Evolutionary conservation across 1,140 invertebrate species (phyloP).

Genomic region (Bombus huntii): DNA sequence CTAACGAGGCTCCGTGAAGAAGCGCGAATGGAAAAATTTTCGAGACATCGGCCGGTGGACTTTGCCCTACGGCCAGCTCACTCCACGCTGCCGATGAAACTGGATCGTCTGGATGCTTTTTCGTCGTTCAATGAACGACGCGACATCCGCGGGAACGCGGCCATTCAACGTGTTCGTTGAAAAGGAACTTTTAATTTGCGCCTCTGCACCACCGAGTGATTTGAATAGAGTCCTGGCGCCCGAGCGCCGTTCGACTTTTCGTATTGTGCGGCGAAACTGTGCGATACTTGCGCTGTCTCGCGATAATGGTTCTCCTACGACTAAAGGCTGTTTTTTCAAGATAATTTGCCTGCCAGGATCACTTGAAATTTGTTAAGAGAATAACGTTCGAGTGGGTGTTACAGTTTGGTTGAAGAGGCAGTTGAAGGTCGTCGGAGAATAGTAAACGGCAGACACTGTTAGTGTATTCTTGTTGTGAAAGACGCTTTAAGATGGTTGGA

Average conservation of each 20-base stretch:
- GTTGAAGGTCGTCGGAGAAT: too few relatives aligned
- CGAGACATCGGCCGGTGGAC: conserved; percentile 23
- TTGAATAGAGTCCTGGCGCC: not conserved
- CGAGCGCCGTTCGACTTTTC: conserved; percentile 1
- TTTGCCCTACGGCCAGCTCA: not conserved
- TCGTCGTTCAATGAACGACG: conserved; percentile 26
- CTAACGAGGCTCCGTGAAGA: conserved; percentile 44
- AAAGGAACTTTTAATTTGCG: conserved; percentile 46
- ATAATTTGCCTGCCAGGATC: not conserved
- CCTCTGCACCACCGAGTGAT: not conserved
- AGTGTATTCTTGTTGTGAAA: not conserved
- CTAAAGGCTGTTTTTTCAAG: not conserved
- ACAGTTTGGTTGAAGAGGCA: too few relatives aligned
- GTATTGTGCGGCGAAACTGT: not conserved
- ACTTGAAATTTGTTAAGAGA: not conserved
- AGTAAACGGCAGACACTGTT: too few relatives aligned
- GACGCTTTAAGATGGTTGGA: not conserved
- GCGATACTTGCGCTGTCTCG: not conserved
- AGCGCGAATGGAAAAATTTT: conserved; percentile 37
- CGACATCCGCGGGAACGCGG: not conserved
- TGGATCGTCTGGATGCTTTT: conserved; percentile 22
- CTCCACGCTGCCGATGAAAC: conserved; percentile 15
- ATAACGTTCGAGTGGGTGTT: too few relatives aligned
- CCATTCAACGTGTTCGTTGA: not conserved
- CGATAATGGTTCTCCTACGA: not conserved